Base-by-base conservation (phyloP, 2,888 invertebrate genomes). In the Thumatha senex region DNA sequence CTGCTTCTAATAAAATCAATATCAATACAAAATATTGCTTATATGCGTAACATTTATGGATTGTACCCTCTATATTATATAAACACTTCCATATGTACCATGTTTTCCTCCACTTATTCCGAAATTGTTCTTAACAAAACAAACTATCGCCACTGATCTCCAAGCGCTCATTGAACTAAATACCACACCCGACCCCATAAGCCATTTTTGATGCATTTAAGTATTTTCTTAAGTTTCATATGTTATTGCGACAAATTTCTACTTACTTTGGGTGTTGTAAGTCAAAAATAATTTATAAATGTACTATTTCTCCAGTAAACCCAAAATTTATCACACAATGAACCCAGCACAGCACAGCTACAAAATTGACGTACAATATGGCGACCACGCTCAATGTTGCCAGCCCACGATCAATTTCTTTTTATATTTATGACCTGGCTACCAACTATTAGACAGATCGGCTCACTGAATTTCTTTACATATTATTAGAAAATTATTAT, bases 311-410 rank as follows among this genome's bases (percentile, higher is more conserved):
- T 58, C 66, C 58, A 70, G 61, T 71, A 74, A 73, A 64, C 60
- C 51, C 56, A 53, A 65, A 72, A 63, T 58, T 65, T 70, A 63
- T 69, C 65, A 69, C 77, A 79, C 77, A 81, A 77, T 63, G 68
- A 70, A 76, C 67, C 70, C 70, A 76, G 76, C 78, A 82, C 84
- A 24, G 18, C 18, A 24, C 18, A 77, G 75, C 79, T 80, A 82
- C 72, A 80, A 82, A 81, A 83, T 78, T 88, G 86, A 86, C 87
- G 88, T 80, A 85, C 87, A 89, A 89, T 77, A 89, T 90, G 89
- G 89, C 89, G 86, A 72, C 82, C 54, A 53, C 18, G 18, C 18
- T 2, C 18, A 52, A 56, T 0, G 0, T 0, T 58, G 52, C 74
- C 73, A 75, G 73, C 71, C 46, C 61, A 24, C 3, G 18, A 24